phyloP scores from a whole-genome alignment of 2,113 vertebrate genomes.

The Gambusia holbrooki region DNA sequence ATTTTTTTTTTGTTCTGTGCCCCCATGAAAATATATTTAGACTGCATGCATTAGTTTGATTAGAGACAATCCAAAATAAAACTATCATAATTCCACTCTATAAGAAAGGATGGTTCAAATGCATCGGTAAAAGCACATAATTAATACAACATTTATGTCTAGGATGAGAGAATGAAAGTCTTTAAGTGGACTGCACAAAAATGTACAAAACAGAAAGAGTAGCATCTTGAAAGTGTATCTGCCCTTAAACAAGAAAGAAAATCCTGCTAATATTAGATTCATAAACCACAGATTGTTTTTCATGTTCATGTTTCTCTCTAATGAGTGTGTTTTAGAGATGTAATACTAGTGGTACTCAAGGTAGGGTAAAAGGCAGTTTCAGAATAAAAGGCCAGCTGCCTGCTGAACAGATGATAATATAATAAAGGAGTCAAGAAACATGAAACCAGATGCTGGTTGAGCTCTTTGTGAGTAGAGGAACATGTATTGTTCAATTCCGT shows the following conservation, averaged over 20 bases:
- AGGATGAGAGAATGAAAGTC: neutral
- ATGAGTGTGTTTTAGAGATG: slow-evolving; percentile 11
- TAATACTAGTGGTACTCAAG: slow-evolving; percentile 12
- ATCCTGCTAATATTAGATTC: slow-evolving; percentile 7
- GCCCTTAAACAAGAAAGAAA: neutral
- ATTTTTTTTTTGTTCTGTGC: too few relatives aligned
- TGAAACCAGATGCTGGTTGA: slow-evolving; percentile 61
- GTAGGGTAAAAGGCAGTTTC: slow-evolving; percentile 21
- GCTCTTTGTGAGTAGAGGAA: slow-evolving; percentile 59
- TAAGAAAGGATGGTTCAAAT: neutral
- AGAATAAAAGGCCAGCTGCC: slow-evolving; percentile 53
- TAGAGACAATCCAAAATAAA: too few relatives aligned
- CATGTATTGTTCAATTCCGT: slow-evolving; percentile 39
- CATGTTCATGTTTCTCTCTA: neutral
- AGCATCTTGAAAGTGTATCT: slow-evolving; percentile 9
- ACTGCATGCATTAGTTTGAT: too few relatives aligned
- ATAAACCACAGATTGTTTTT: neutral
- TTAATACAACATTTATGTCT: neutral
- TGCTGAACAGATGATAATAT: slow-evolving; percentile 69
- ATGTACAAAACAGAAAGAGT: neutral
- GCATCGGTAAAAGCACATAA: neutral
- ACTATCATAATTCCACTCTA: too few relatives aligned
- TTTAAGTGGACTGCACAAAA: neutral
- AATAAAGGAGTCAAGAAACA: slow-evolving; percentile 60
- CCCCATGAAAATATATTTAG: too few relatives aligned